Evolutionary conservation across 2,888 invertebrate species (phyloP).

Genomic region (Glaucopsyche alexis): DNA sequence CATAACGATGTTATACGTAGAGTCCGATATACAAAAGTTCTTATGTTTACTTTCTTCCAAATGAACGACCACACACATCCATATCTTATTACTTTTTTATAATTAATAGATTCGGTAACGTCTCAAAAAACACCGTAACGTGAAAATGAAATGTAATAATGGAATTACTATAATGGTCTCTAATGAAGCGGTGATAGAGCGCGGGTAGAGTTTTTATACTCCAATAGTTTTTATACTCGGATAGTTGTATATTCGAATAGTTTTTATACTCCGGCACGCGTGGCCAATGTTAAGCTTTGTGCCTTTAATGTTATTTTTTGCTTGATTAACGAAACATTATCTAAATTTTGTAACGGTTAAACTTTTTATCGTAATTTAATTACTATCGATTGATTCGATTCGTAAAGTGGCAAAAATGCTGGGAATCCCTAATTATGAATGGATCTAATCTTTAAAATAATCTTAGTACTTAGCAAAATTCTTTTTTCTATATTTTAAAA

Average conservation of each 20-base stretch:
- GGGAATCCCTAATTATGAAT: too few species aligned
- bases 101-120: not conserved
- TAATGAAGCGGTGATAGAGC: conserved; percentile 23
- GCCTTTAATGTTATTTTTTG: conserved; percentile 24
- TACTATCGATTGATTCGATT: not conserved
- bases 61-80: not conserved
- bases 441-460: too few species aligned
- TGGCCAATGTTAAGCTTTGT: conserved; percentile 52
- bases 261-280: conserved; percentile 47
- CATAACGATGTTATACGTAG: not conserved
- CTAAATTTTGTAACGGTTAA: conserved; percentile 18
- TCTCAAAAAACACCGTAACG: conserved; percentile 25
- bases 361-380: conserved; percentile 22
- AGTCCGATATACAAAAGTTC: not conserved
- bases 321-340: conserved; percentile 32
- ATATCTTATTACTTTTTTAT: not conserved
- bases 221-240: conserved; percentile 14
- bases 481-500: too few species aligned
- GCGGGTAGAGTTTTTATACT: conserved; percentile 38
- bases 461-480: too few species aligned
- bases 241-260: conserved; percentile 37
- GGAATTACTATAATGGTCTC: conserved; percentile 16
- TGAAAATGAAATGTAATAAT: conserved; percentile 13
- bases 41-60: not conserved
- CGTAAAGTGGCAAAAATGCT: too few species aligned